Percentiles rank a stretch among this genome's conserved stretches.
These are phyloP conservation scores for Bradypodion ventrale DNA, from an alignment of 2,797 vertebrate species.

Conservation along the genomic window DNA sequence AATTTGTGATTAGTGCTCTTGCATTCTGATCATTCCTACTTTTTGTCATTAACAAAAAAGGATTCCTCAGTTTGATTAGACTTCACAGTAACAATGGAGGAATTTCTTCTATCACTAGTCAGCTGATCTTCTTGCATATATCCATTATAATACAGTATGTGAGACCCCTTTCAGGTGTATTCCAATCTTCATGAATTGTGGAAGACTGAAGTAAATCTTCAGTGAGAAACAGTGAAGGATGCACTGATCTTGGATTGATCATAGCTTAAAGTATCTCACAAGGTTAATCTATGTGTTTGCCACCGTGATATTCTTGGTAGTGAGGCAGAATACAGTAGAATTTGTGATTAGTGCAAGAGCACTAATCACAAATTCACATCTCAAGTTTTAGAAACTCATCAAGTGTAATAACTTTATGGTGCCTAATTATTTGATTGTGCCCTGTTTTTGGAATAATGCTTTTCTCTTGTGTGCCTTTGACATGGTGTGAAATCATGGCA, in stretches of 20 bases:
- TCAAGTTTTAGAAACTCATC: not conserved
- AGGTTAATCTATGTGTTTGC: not conserved
- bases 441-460: not conserved
- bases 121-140: not conserved
- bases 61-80: not conserved
- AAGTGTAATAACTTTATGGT: not conserved
- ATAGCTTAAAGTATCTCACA: not conserved
- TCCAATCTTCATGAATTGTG: not conserved
- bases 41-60: not conserved
- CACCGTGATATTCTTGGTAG: not conserved
- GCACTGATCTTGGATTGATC: not conserved
- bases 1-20: not conserved
- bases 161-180: not conserved
- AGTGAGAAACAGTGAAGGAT: not conserved
- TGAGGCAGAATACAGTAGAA: not conserved
- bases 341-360: not conserved
- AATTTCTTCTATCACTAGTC: not conserved
- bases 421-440: not conserved
- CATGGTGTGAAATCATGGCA: accelerated
- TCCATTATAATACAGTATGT: not conserved
- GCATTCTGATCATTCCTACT: not conserved
- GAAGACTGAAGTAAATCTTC: not conserved
- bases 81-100: not conserved
- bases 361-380: not conserved
- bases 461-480: not conserved